These are phyloP conservation scores for Megamerina dolium DNA, from an alignment of 2,888 invertebrate species.

Conservation along the genomic window DNA sequence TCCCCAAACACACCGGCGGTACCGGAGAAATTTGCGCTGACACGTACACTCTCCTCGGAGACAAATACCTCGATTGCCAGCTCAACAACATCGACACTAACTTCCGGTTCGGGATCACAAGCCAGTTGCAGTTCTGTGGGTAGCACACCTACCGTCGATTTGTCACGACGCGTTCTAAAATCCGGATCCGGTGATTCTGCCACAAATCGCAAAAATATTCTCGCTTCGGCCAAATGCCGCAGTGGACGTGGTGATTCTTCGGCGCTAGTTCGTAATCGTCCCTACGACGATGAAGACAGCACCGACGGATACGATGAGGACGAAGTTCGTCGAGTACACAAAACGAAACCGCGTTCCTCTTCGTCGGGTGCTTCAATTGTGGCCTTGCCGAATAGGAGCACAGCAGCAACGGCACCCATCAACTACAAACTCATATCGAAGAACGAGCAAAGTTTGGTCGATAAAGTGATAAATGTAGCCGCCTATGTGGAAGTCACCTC, in stretches of 20 bases:
- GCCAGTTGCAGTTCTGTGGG: conserved; percentile 63
- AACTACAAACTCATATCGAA: conserved; percentile 38
- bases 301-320: conserved; percentile 47
- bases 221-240: conserved; percentile 79
- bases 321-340: conserved; percentile 47
- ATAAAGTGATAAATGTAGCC: conserved; percentile 49
- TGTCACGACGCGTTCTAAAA: conserved; percentile 66
- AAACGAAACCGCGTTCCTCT: conserved; percentile 46
- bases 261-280: conserved; percentile 64
- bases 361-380: conserved; percentile 24
- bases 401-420: conserved; percentile 30
- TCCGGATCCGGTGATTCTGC: conserved; percentile 58
- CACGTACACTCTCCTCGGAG: conserved; percentile 65
- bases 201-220: conserved; percentile 72
- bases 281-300: conserved; percentile 55
- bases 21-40: conserved; percentile 56
- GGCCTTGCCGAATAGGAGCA: conserved; percentile 27
- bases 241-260: conserved; percentile 72
- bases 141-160: conserved; percentile 59
- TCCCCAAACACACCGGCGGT: conserved; percentile 56
- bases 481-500: conserved; percentile 48
- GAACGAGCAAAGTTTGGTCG: conserved; percentile 42
- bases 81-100: conserved; percentile 65
- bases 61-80: conserved; percentile 66
- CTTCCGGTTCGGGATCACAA: conserved; percentile 69